Base-by-base conservation (phyloP, 2,888 invertebrate genomes). In the Adela reaumurella region DNA sequence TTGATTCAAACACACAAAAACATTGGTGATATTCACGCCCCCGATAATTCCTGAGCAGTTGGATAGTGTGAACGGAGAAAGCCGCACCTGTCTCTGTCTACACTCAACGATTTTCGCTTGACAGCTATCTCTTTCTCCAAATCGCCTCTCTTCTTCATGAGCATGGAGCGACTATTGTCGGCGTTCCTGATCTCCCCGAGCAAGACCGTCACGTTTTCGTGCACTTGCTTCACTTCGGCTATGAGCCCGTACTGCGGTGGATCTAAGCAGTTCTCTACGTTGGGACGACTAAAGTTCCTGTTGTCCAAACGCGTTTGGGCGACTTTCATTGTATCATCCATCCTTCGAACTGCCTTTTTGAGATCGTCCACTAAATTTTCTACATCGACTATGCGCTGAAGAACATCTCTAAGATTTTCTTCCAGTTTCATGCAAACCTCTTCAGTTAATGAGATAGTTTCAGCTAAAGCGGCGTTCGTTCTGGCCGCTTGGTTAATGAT, bases 231-330 rank as follows among this genome's bases (percentile, higher is more conserved):
- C 0, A 89, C 89, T 68, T 92, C 91, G 45, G 89, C 87, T 20
- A 90, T 81, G 24, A 91, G 67, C 14, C 85, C 88, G 59, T 86
- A 81, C 68, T 94, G 94, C n/a, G 90, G 85, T 45, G 82, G 82
- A 66, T 95, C 95, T 48, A 92, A 81, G 53, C 93, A 93, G 60
- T 86, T 88, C 66, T 95, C 95, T 2, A 91, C 90, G 51, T 91
- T 87, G 2, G 90, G 90, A 42, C 95, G 81, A 63, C 80, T 81
- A 51, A 74, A 74, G 45, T 86, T 81, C 53, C 94, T 81, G 63
- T 89, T 89, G 60, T 92, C 86, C 51, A 95, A 81, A 52, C 95
- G 83, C 0, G 94, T 93, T 67, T 95, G 94, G 1, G 91, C 92
- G 44, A 92, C 84, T 66, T 94, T 94, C 86, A 94, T 86, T 2